Evolutionary conservation across 2,888 invertebrate genomes (phyloP).

Genomic region (Eumacrocentrus americanus): DNA sequence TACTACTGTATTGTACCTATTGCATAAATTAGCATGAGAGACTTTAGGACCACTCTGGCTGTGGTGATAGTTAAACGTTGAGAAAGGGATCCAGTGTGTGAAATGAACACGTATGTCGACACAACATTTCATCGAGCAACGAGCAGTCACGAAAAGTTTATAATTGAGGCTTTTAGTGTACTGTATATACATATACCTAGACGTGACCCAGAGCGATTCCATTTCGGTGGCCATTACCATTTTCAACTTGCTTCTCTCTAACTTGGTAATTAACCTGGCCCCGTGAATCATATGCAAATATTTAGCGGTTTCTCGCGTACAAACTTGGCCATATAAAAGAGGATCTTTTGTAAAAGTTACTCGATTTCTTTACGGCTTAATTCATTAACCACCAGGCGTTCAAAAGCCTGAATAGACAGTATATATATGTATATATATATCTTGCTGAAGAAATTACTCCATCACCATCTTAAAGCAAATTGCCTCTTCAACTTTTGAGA

Average conservation of each 20-base stretch:
- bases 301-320: slow-evolving; percentile 29
- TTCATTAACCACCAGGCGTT: neutral
- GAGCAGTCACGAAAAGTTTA: slow-evolving; percentile 41
- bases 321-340: slow-evolving; percentile 3
- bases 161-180: slow-evolving; percentile 53
- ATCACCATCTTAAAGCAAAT: too few species aligned
- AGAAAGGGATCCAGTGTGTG: neutral
- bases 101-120: neutral
- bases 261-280: slow-evolving; percentile 27
- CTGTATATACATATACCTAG: slow-evolving; percentile 20
- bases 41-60: too few species aligned
- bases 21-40: too few species aligned
- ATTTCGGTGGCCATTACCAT: slow-evolving; percentile 44
- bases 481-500: too few species aligned
- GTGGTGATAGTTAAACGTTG: too few species aligned
- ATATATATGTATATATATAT: too few species aligned
- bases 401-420: too few species aligned
- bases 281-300: slow-evolving; percentile 40
- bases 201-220: slow-evolving; percentile 32
- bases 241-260: slow-evolving; percentile 41
- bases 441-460: too few species aligned
- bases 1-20: too few species aligned
- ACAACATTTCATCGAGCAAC: neutral
- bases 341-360: slow-evolving; percentile 3
- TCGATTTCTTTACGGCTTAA: neutral